These are phyloP conservation scores for Mastigias papua DNA, from an alignment of 30 jellyfish, hydroid and myxozoan genomes.

Conservation along the genomic window DNA sequence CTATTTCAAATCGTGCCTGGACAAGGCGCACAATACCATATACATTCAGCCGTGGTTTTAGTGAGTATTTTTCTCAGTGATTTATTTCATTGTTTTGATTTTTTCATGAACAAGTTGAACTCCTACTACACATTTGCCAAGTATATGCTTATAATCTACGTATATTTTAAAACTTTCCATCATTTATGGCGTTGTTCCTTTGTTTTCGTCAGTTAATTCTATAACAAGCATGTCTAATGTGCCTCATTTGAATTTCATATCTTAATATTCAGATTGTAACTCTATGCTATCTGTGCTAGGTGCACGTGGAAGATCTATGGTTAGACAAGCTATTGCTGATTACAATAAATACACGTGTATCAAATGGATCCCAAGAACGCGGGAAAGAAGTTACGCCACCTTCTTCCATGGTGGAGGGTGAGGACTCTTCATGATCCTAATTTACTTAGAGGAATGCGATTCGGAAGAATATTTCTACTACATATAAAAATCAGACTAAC, in stretches of 20 bases:
- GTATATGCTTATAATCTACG: no score
- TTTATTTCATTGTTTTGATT: no score
- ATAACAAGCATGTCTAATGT: no score
- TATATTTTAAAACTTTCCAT: no score
- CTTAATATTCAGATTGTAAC: no score
- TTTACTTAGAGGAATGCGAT: neutral
- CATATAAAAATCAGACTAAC: no score
- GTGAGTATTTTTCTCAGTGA: neutral
- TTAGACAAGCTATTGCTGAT: conserved; percentile 84
- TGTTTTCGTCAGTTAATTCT: no score
- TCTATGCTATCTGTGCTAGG: no score
- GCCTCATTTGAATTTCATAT: no score
- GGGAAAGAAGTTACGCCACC: conserved; percentile 70
- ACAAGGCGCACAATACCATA: conserved; percentile 80
- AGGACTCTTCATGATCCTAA: neutral
- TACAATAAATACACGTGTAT: conserved; percentile 78
- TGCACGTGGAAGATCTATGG: conserved; percentile 47
- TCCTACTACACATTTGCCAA: neutral
- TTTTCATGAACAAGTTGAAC: neutral
- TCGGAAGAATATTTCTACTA: no score
- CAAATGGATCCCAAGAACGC: conserved; percentile 81
- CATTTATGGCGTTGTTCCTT: no score
- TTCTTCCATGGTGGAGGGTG: conserved; percentile 89
- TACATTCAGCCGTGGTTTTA: conserved; percentile 46
- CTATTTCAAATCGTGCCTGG: conserved; percentile 85